Base-by-base conservation (phyloP, 2,888 invertebrate species). In the Carterocephalus palaemon region DNA sequence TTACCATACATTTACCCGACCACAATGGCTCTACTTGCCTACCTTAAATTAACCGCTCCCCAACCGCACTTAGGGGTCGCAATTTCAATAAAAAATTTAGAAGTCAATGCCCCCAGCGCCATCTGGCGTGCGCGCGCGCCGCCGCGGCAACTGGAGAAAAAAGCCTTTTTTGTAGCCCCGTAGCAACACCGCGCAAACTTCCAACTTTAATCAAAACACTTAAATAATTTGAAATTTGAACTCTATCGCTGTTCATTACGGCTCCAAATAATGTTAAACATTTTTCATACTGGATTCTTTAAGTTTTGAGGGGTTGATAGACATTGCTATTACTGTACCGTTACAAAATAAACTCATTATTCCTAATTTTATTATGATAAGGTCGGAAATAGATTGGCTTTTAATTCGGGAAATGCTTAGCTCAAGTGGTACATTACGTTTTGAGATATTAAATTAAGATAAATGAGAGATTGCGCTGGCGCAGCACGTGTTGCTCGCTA, bases 51-150 rank as follows among this genome's bases (percentile, higher is more conserved):
- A 76, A 72, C 73, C 59, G 59, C 56, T 58, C 54, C 59, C 53
- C 60, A 69, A 74, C 81, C 80, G 75, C 81, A 75, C 64, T 78
- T 75, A 77, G 72, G 79, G 82, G 79, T 82, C 73, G 78, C 78
- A 70, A 76, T 76, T 77, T 70, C 55, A 58, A 62, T 53, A 51
- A 66, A 74, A 71, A 64, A 51, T 75, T 69, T 67, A 77, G 66
- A 59, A 84, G 85, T 84, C 85, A 80, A 72, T 81, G 84, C 77
- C 79, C 80, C 62, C 65, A 54, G 26, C 61, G 67, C 72, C 85
- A 83, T 82, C 80, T 84, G 84, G 77, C 58, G 67, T 64, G 70
- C 79, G 77, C 72, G 56, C 58, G 72, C 75, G 70, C 64, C 64
- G 56, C 38, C 45, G 9, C 48, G 29, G 16, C 46, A 38, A 42